Evolutionary conservation across 1,140 invertebrate species (phyloP), one percentile per base, ranked within the genome.

Genomic region (Agrilus planipennis): DNA sequence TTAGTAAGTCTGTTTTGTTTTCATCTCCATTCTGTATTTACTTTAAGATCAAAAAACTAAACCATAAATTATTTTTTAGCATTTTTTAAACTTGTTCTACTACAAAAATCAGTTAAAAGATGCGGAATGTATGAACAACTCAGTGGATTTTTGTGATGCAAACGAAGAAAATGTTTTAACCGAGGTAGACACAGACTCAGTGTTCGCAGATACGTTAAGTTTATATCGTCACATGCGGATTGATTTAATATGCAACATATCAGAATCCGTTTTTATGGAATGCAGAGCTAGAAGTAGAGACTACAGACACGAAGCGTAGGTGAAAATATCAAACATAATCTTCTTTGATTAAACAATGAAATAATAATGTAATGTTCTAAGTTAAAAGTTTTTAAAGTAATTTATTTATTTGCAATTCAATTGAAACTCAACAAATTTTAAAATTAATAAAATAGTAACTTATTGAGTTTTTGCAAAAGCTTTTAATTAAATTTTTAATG

Each of bases 71-170:
- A 47, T 51, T 51, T 72, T 72, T 41, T 62, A 88, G 84, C 81
- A 84, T 51, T 89, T 84, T 58, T 66, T 89, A 7, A 77, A 84
- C 55, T 62, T 89, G 23, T 76, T 83, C 51, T 86, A 81, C 59
- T 86, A 83, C 55, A 76, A 78, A 55, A 73, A 69, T 23, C 75
- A 81, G 61, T 73, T 75, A 46, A 52, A 75, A 60, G 49, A 61
- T 52, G 54, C 68, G 50, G 58, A 75, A 68, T 23, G 38, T 20
- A 42, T 5, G 9, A 2, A n/a, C 2, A 54, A 53, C 51, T 3
- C 45, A 62, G 19, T 39, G 52, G 39, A 55, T 64, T 41, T 17
- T 11, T 14, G 2, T 28, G 14, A 19, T 5, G n/a, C 19, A 7
- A n/a, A 2, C 14, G 5, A 42, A 54, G 2, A 22, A n/a, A 36